These are phyloP conservation scores for Trichonephila clavata DNA, from an alignment of 1,140 invertebrate species.

Conservation along the genomic window DNA sequence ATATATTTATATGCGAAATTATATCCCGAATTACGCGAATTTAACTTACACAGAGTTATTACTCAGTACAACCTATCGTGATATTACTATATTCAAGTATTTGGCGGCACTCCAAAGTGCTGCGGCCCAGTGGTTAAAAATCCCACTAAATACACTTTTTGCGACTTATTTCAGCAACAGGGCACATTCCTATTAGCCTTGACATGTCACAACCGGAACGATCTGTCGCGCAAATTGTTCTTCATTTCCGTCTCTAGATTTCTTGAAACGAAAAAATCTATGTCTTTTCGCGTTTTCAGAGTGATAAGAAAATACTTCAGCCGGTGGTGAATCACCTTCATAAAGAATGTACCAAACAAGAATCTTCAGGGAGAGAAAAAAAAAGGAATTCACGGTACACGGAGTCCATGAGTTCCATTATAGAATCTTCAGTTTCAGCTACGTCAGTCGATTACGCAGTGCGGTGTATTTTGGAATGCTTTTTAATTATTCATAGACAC, in stretches of 20 bases:
- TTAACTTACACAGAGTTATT: no score
- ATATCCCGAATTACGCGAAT: no score
- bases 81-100: no score
- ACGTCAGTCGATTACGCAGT: not conserved
- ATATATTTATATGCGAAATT: no score
- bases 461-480: not conserved
- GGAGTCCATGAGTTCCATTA: not conserved
- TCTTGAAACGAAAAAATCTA: not conserved
- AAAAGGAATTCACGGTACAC: no score
- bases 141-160: no score
- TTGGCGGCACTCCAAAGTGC: no score
- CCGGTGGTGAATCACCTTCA: not conserved
- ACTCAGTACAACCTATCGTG: no score
- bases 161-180: no score
- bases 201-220: not conserved
- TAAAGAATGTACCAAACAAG: conserved; percentile 1
- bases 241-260: conserved; percentile 1
- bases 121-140: no score
- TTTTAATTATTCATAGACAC: conserved; percentile 13
- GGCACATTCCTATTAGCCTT: not conserved
- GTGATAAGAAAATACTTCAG: not conserved
- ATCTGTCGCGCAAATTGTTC: not conserved
- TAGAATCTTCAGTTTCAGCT: not conserved
- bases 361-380: not conserved
- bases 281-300: not conserved